Conservation (phyloP, 2,113 vertebrate genomes). For the Piaya cayana region DNA sequence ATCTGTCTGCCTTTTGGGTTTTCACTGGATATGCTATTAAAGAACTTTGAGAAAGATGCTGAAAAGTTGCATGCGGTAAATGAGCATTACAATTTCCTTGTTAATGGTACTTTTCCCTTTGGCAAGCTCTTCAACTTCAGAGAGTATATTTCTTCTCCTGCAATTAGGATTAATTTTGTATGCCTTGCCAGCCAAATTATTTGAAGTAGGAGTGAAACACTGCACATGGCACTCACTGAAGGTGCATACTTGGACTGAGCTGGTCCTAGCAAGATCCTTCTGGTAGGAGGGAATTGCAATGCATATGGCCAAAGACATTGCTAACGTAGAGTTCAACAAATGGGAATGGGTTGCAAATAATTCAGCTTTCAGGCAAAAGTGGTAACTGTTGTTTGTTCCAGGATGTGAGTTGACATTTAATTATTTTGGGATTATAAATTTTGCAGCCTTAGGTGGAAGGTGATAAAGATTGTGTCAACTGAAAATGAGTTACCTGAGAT, state of each 20-base stretch:
- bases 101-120: conserved; percentile 3
- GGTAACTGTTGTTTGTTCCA: not conserved
- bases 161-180: conserved; percentile 15
- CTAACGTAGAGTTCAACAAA: not conserved
- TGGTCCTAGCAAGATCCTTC: not conserved
- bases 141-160: not conserved
- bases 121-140: conserved; percentile 30
- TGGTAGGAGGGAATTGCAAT: not conserved
- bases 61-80: not conserved
- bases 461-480: not conserved
- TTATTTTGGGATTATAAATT: not conserved
- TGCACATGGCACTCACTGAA: not conserved
- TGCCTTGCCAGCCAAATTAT: not conserved
- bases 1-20: not conserved
- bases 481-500: not conserved
- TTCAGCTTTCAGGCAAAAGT: not conserved
- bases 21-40: not conserved
- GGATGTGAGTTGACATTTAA: not conserved
- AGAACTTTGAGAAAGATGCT: not conserved
- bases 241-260: not conserved
- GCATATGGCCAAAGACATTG: not conserved
- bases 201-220: not conserved
- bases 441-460: not conserved
- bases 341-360: not conserved
- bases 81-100: not conserved